Evolutionary conservation across 2,113 vertebrate species (phyloP).

Genomic region (Callaeas wilsoni): DNA sequence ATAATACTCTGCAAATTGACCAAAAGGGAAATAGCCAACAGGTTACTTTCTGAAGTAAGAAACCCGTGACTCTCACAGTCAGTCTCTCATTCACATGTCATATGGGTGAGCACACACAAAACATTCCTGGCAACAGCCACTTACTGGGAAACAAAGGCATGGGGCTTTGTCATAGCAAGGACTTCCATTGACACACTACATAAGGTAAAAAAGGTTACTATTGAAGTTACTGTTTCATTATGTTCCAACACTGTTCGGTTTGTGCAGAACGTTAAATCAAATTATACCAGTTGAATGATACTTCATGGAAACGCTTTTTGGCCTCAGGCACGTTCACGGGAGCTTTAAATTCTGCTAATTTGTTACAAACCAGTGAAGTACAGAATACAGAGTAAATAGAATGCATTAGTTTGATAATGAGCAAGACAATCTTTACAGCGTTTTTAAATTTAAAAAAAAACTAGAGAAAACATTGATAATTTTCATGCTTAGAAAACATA

Average conservation of each 20-base stretch:
- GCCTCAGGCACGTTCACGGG: neutral
- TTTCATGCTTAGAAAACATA: neutral
- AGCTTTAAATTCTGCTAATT: neutral
- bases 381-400: neutral
- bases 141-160: neutral
- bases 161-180: neutral
- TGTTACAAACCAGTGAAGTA: neutral
- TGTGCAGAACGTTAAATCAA: neutral
- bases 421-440: neutral
- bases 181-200: neutral
- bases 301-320: neutral
- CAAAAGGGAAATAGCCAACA: neutral
- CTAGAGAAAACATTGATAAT: neutral
- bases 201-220: neutral
- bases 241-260: neutral
- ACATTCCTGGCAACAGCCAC: neutral
- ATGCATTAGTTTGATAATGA: neutral
- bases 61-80: accelerated
- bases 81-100: neutral
- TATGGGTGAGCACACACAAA: neutral
- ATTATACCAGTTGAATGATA: neutral
- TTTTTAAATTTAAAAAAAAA: neutral
- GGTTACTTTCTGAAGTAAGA: neutral
- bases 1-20: neutral
- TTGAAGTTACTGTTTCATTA: neutral